These are phyloP conservation scores for Amphipoea oculea DNA, from an alignment of 2,888 invertebrate species.

Conservation along the genomic window DNA sequence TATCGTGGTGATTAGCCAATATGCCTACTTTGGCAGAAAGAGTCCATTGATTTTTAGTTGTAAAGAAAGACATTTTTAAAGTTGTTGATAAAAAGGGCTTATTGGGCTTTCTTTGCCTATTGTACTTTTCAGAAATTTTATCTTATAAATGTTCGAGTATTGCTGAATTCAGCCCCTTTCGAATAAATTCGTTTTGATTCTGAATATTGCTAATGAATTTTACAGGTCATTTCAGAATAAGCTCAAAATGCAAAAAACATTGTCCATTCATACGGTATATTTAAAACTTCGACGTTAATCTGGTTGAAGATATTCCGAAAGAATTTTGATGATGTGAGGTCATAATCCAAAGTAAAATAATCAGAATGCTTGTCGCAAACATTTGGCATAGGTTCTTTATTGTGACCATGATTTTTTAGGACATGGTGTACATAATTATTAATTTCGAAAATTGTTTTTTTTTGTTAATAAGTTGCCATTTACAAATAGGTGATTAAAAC, in stretches of 20 bases:
- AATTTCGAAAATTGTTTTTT: neutral
- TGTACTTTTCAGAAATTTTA: too few species aligned
- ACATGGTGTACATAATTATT: neutral
- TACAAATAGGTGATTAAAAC: neutral
- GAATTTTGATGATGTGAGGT: slow-evolving; percentile 56
- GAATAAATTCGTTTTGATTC: neutral
- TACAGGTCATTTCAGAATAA: neutral
- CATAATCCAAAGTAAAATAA: slow-evolving; percentile 39
- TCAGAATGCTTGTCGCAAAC: slow-evolving; percentile 46
- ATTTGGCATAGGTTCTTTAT: slow-evolving; percentile 33
- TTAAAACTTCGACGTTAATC: slow-evolving; percentile 35
- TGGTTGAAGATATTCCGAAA: slow-evolving; percentile 34
- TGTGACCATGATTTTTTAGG: slow-evolving; percentile 31
- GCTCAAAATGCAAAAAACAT: slow-evolving; percentile 23
- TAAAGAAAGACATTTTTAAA: too few species aligned
- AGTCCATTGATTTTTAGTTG: neutral
- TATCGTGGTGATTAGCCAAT: neutral
- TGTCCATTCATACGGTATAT: slow-evolving; percentile 40
- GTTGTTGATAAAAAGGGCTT: too few species aligned
- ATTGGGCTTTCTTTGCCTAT: neutral
- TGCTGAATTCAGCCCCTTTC: neutral
- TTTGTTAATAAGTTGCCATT: neutral
- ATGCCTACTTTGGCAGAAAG: neutral
- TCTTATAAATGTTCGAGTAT: too few species aligned
- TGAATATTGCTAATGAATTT: neutral